Evolutionary conservation across 2,113 vertebrate species (phyloP).

Genomic region (Hemibagrus wyckioides): DNA sequence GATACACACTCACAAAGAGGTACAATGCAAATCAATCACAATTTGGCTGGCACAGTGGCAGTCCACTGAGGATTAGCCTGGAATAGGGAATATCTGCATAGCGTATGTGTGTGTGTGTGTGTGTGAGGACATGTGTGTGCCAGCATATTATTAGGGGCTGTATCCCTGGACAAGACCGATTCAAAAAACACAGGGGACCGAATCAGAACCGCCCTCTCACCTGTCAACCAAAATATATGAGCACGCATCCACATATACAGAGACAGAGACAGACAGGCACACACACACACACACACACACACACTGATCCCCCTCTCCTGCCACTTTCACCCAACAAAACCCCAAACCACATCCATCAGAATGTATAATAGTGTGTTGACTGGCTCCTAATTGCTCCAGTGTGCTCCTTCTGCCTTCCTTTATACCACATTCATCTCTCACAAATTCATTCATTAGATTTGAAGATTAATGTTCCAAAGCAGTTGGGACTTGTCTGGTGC

Average conservation of each 20-base stretch:
- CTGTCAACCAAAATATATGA: constrained; percentile 29
- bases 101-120: constrained; percentile 10
- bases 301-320: constrained; percentile 22
- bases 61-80: constrained; percentile 28
- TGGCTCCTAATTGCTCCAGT: constrained; percentile 43
- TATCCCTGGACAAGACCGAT: constrained; percentile 2
- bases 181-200: constrained; percentile 26
- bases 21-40: constrained; percentile 49
- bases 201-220: constrained; percentile 45
- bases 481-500: constrained; percentile 36
- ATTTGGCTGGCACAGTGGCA: constrained; percentile 22
- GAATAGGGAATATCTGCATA: constrained; percentile 34
- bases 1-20: constrained; percentile 48
- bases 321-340: constrained; percentile 46
- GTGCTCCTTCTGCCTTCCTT: constrained; percentile 46
- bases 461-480: constrained; percentile 38
- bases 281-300: constrained; percentile 54
- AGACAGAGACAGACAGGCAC: constrained; percentile 2
- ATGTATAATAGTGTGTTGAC: constrained; percentile 53
- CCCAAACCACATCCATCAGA: constrained; percentile 57
- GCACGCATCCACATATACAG: constrained; percentile 41
- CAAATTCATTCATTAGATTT: constrained; percentile 43
- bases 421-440: constrained; percentile 8
- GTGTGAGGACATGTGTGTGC: constrained; percentile 16
- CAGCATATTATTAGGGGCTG: constrained; percentile 34